Base-by-base conservation (phyloP, 2,797 vertebrate species). In the Ctenopoma multispine region DNA sequence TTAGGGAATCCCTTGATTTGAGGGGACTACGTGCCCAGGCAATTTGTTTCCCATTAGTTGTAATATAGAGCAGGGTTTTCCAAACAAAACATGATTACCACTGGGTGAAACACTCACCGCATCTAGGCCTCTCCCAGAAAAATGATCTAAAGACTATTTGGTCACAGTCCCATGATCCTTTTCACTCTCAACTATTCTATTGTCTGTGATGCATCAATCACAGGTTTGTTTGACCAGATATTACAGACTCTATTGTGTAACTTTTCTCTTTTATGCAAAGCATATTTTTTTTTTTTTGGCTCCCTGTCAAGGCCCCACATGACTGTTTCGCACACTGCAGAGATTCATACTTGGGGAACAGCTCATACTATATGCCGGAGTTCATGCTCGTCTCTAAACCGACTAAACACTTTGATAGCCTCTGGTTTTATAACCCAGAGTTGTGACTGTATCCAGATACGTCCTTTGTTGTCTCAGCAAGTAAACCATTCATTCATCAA, bases 31-130 rank as follows among this genome's bases (percentile, higher is more conserved):
- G 75, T 88, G 87, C 84, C 84, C 23, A 49, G 81, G 63, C 87
- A 91, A 92, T 92, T 94, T 89, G 89, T 90, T 93, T 89, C 77
- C 85, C 77, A 92, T 93, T 92, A 91, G 79, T 77, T 77, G 66
- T 87, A 84, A 91, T 83, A 72, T 77, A 72, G 72, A 77, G 80
- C 80, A 79, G 71, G 65, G 59, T 77, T 89, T 85, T 89, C 84
- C 82, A 89, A 92, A 87, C 77, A 87, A 90, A 90, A 83, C 79
- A 85, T 54, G 62, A 81, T 87, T 76, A 83, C 75, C 38, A 75
- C 55, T 53, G 72, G 72, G 62, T 61, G 59, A 88, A 87, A 63
- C 40, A 43, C 53, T 62, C 18, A 48, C 73, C 34, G 46, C 69
- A 68, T 80, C 51, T 14, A 43, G 72, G 73, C 83, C 79, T 79